Evolutionary conservation across 1,140 invertebrate genomes (phyloP), one percentile per base, ranked within the genome.

Genomic region (Cotesia chilonis): DNA sequence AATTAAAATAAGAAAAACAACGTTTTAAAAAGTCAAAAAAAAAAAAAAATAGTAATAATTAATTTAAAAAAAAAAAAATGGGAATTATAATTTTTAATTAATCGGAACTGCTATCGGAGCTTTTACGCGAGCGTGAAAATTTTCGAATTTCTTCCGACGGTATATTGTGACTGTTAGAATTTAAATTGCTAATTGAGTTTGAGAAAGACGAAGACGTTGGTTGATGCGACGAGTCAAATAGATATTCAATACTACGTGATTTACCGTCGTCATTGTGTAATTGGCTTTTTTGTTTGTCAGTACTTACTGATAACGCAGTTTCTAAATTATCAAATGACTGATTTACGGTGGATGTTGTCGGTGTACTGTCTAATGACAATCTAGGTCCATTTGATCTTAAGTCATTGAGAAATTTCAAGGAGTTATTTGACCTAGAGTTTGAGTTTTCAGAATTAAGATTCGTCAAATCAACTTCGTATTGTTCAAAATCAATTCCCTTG

Each of bases 401-500:
- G 20, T 81, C 81, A 9, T 77, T 67, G 47, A 80, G 79, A 67
- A 81, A 71, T 4, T 73, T 72, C 47, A 82, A 75, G 1, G 83
- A 83, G 54, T 73, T 81, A 70, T 81, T 81, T 0, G 82, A 82
- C 14, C 75, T 79, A 5, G 78, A 47, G 10, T 79, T 85, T 10
- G 83, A 82, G 63, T 83, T 80, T 47, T 85, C 83, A 4, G 80
- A 79, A 64, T 85, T 83, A 3, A 85, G 76, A 70, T 83, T 82
- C 60, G 81, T 80, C 3, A 86, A 71, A 36, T 85, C 84, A 3
- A 80, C 77, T 37, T 85, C 83, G 17, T 87, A 73, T 47, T 81
- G 85, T 38, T 87, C 86, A 38, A 87, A 87, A 67, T 87, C 86
- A 51, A 87, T 83, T 3, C 84, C 83, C 28, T 87, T 83, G 2